A percentile compares a stretch with the other conserved stretches of the same genome.
Conservation (phyloP, 1,140 invertebrate genomes). For the Zaprionus inermis region DNA sequence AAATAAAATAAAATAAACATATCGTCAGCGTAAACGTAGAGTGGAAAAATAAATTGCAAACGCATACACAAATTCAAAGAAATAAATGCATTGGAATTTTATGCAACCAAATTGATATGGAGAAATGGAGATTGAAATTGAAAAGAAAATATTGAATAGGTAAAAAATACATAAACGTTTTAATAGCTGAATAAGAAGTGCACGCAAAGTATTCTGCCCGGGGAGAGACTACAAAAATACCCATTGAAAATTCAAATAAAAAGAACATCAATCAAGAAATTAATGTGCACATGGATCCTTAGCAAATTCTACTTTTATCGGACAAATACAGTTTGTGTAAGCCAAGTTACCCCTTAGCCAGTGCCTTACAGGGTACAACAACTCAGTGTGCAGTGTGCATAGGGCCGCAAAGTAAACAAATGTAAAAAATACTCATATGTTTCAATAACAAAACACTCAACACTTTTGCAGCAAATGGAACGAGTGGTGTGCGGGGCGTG, state of each 20-base stretch:
- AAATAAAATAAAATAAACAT: not conserved
- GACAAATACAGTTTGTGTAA: not conserved
- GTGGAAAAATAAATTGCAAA: not conserved
- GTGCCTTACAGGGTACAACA: slow-evolving; percentile 19
- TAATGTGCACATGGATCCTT: no score
- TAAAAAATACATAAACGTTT: slow-evolving; percentile 5
- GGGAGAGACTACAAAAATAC: not conserved
- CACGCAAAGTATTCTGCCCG: not conserved
- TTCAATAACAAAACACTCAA: slow-evolving; percentile 83
- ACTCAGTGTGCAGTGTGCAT: slow-evolving; percentile 30
- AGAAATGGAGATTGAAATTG: not conserved
- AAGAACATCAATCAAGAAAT: not conserved
- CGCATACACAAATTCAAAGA: not conserved
- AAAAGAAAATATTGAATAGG: not conserved
- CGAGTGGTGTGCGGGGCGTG: not conserved
- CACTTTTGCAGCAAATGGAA: slow-evolving; percentile 38
- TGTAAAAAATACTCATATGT: slow-evolving; percentile 68
- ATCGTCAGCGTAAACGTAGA: not conserved
- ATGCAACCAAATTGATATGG: not conserved
- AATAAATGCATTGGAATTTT: not conserved
- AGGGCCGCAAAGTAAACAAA: slow-evolving; percentile 52
- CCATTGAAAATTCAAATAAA: not conserved
- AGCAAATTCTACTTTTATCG: not conserved
- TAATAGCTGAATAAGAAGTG: slow-evolving; percentile 1
- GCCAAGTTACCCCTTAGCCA: not conserved